Percentiles rank a stretch among this genome's conserved stretches.
Evolutionary conservation across 2,113 vertebrate genomes (phyloP).

Genomic region (Zonotrichia leucophrys): DNA sequence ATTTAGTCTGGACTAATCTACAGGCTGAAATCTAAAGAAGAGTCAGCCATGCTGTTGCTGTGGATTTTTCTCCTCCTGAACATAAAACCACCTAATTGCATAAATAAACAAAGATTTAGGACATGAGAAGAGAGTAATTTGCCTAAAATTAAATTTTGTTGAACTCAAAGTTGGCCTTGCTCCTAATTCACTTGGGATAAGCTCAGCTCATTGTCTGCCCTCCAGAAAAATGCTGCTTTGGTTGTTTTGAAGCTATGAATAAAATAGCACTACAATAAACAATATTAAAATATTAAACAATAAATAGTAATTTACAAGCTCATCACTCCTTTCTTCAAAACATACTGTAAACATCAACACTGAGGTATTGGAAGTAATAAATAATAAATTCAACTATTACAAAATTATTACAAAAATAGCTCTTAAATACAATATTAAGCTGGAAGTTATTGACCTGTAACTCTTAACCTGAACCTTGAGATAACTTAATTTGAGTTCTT

Average conservation of each 20-base stretch:
- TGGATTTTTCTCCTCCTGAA: neutral
- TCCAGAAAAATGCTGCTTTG: neutral
- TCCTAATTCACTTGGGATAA: neutral
- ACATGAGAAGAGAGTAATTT: neutral
- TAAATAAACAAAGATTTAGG: neutral
- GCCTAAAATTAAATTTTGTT: neutral
- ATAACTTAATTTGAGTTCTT: neutral
- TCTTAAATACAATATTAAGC: neutral
- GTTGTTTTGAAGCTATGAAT: neutral
- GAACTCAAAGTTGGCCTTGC: neutral
- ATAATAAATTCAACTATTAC: constrained; percentile 2
- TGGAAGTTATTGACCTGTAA: neutral
- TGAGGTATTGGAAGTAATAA: constrained; percentile 68
- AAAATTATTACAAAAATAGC: neutral
- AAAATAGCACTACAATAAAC: neutral
- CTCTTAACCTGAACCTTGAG: neutral
- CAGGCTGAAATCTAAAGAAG: neutral
- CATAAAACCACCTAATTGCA: neutral
- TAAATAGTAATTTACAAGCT: constrained; percentile 44
- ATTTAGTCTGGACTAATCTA: neutral
- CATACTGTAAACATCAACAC: constrained; percentile 12
- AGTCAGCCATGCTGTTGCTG: neutral
- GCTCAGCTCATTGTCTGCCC: neutral
- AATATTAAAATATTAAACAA: neutral
- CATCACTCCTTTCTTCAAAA: neutral